Conservation (phyloP, 1,140 invertebrate genomes). For the Ostrea edulis region DNA sequence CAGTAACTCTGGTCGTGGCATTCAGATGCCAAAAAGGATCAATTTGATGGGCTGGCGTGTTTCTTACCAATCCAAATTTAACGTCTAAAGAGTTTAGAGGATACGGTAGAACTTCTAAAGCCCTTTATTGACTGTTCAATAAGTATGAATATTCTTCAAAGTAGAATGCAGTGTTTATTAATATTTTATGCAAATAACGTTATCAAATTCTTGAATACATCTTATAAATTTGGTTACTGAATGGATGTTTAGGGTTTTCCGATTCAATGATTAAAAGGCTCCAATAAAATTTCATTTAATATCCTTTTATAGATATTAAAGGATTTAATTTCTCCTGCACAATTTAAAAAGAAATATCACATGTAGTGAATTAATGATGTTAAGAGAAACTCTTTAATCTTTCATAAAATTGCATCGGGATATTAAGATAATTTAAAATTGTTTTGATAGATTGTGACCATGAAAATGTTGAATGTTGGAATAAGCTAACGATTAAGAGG, state of each 20-base stretch:
- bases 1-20: no score
- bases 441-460: no score
- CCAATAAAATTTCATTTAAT: neutral
- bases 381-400: no score
- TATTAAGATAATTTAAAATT: no score
- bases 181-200: conserved; percentile 24
- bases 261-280: neutral
- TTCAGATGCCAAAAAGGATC: no score
- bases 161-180: neutral
- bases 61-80: no score
- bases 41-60: no score
- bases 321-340: neutral
- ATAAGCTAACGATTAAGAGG: no score
- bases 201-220: neutral
- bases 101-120: neutral
- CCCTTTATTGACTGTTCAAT: neutral
- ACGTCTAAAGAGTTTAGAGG: neutral
- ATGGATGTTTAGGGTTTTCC: neutral
- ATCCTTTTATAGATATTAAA: neutral
- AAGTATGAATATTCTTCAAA: neutral
- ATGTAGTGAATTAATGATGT: no score
- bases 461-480: no score
- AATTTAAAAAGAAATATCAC: no score
- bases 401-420: no score
- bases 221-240: neutral